Conservation (phyloP, 2,113 vertebrate genomes). For the Montifringilla adamsi region DNA sequence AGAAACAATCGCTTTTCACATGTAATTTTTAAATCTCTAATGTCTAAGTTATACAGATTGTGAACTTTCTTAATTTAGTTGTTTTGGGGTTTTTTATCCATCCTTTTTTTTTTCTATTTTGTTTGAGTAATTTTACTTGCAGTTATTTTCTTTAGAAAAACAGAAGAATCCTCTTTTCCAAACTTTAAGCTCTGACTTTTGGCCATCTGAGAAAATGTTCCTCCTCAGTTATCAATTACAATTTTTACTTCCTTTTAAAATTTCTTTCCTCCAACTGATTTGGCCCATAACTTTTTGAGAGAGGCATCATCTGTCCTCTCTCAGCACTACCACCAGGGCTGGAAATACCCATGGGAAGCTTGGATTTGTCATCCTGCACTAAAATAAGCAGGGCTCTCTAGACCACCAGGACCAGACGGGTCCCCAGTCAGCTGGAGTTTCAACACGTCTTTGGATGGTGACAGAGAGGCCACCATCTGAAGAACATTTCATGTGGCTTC, state of each 20-base stretch:
- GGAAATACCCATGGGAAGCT: background rate
- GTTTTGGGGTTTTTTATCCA: background rate
- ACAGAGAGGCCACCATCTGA: background rate
- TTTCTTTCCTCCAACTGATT: background rate
- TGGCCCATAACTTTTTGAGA: background rate
- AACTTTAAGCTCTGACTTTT: background rate
- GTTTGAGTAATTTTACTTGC: background rate
- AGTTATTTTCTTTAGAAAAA: background rate
- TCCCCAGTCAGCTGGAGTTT: background rate
- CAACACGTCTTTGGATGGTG: rapidly evolving
- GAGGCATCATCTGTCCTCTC: background rate
- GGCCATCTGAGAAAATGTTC: background rate
- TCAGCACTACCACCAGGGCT: background rate
- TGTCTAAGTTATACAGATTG: background rate
- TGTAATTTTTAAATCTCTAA: background rate
- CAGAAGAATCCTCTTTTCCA: background rate
- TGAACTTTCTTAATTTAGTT: background rate
- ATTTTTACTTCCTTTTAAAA: background rate
- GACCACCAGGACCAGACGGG: background rate
- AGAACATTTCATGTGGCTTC: background rate
- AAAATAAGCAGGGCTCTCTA: background rate
- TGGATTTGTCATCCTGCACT: background rate
- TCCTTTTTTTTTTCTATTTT: background rate
- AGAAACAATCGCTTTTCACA: background rate
- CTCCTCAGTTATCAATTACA: background rate